A percentile compares a stretch with the other conserved stretches of the same genome.
Conservation (phyloP, 30 jellyfish, hydroid and myxozoan species). For the Sanderia malayensis region DNA sequence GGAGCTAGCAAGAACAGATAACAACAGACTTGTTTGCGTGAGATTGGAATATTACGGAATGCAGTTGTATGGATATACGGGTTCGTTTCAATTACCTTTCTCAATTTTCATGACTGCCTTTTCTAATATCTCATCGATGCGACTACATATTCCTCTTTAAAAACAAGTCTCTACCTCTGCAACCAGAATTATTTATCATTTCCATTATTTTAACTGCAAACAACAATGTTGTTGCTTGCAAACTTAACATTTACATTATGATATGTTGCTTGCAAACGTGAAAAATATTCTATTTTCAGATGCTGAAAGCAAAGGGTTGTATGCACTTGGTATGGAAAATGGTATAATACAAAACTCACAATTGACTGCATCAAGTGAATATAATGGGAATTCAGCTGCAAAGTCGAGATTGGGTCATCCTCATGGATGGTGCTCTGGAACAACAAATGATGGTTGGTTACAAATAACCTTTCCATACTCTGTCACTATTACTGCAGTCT, state of each 20-base stretch:
- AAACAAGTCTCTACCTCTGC: too few relatives aligned
- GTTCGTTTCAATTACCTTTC: too few relatives aligned
- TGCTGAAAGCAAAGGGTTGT: conserved; percentile 8
- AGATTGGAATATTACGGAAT: conserved; percentile 34
- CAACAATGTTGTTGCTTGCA: conserved; percentile 26
- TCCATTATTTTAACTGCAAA: conserved; percentile 23
- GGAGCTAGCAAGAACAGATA: conserved; percentile 11
- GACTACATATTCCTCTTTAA: too few relatives aligned
- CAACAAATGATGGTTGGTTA: conserved; percentile 22
- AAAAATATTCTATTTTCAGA: too few relatives aligned
- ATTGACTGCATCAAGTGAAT: background rate
- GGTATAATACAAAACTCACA: conserved; percentile 1
- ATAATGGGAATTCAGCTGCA: conserved; percentile 13
- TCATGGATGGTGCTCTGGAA: conserved; percentile 52
- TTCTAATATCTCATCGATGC: too few relatives aligned
- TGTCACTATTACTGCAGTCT: conserved; percentile 44
- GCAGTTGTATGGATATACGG: background rate
- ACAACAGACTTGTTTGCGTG: conserved; percentile 6
- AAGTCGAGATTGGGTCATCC: conserved; percentile 12
- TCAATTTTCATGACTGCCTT: too few relatives aligned
- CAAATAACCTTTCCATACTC: conserved; percentile 35
- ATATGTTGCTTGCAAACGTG: too few relatives aligned
- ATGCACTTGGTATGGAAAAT: conserved; percentile 28
- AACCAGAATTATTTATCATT: too few relatives aligned
- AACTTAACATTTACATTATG: background rate